Base-by-base conservation (phyloP, 2,888 invertebrate genomes). In the Drosophila mulleri region DNA sequence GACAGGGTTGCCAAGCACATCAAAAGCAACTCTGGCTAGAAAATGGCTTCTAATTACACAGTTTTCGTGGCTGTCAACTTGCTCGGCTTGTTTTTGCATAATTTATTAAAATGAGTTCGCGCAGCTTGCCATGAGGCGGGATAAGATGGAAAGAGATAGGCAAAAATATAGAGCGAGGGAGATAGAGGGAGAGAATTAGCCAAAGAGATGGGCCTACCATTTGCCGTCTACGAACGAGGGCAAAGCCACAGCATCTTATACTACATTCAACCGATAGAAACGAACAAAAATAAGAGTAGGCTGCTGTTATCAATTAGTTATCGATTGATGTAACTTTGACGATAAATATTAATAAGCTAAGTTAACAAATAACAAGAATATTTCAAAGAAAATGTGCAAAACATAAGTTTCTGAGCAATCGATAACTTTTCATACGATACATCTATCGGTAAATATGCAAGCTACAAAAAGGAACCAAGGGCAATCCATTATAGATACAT, bases 51-150 rank as follows among this genome's bases (percentile, higher is more conserved):
- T 83, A 88, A 87, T 83, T 87, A 87, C 70, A 44, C 67, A 60
- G 37, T 57, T 52, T 45, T 53, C 45, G 42, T 26, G 37, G 56
- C 35, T 52, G 67, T 53, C 57, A 45, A 45, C 45, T 45, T 35
- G 45, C 16, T 26, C 12, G 39, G 23, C 42, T 23, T 57, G 67
- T 52, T 85, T 80, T 75, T 78, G 84, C 83, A 80, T 86, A 83
- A 84, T 85, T 88, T 83, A 80, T 74, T 85, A 70, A 80, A 84
- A 84, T 85, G 70, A 84, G 83, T 53, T 65, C 56, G 74, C 65
- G 54, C 39, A 37, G 68, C 54, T 66, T 64, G 16, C 58, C 53
- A 60, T 53, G 14, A 44, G 63, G 8, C 14, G 8, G 0, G 9
- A 29, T 6, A 1, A 29, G n/a, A 18, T 11, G 2, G 8, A 47